Percentiles rank a stretch among this genome's conserved stretches.
These are phyloP conservation scores for Picus viridis DNA, from an alignment of 2,797 vertebrate species.

Conservation along the genomic window DNA sequence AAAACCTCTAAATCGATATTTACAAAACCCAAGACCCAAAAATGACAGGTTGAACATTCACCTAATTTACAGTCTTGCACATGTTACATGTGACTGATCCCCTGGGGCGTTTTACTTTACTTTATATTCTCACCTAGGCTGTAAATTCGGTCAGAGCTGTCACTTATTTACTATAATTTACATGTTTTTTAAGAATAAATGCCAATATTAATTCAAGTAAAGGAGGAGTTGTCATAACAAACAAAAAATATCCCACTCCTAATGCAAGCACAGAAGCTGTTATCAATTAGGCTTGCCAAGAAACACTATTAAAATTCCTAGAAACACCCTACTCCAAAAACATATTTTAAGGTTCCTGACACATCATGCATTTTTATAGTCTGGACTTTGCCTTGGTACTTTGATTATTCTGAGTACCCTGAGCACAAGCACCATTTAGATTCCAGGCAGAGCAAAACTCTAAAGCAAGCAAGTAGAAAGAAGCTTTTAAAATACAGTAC, in stretches of 20 bases:
- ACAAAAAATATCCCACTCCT: neutral
- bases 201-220: slow-evolving; percentile 28
- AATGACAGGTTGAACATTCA: neutral
- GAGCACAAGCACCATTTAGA: neutral
- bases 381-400: neutral
- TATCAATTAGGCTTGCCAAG: slow-evolving; percentile 25
- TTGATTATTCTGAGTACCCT: neutral
- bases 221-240: slow-evolving; percentile 37
- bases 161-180: slow-evolving; percentile 1
- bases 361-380: neutral
- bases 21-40: neutral
- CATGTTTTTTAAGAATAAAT: slow-evolving; percentile 7
- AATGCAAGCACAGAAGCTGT: neutral
- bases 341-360: neutral
- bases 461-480: neutral
- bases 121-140: slow-evolving; percentile 13
- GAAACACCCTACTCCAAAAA: neutral
- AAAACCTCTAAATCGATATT: neutral
- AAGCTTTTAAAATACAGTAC: neutral
- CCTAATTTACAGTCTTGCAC: neutral
- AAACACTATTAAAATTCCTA: neutral
- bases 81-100: neutral
- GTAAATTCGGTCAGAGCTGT: neutral
- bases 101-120: neutral
- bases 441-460: neutral